Percentiles rank a stretch among this genome's conserved stretches.
phyloP scores from a whole-genome alignment of 2,888 invertebrate species.

The Cyclophora punctaria region DNA sequence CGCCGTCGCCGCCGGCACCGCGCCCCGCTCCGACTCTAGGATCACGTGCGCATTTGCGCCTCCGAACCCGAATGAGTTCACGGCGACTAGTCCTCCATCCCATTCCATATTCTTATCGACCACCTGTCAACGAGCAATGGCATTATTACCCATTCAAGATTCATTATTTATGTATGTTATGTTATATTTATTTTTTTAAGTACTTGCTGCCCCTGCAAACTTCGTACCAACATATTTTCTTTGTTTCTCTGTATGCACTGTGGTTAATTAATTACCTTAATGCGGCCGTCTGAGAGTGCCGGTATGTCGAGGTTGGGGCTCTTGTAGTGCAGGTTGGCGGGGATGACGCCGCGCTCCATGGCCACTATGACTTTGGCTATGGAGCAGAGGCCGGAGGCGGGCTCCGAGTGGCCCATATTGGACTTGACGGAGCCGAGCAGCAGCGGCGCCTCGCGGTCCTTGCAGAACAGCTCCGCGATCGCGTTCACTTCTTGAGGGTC shows the following conservation, averaged over 20 bases:
- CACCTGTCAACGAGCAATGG: slow-evolving; percentile 64
- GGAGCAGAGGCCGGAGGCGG: slow-evolving; percentile 92
- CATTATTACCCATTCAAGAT: too few relatives aligned
- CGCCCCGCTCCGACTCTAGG: slow-evolving; percentile 81
- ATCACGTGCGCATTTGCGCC: slow-evolving; percentile 97
- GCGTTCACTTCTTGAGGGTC: slow-evolving; percentile 98
- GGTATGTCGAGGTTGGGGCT: slow-evolving; percentile 93
- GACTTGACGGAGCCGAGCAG: slow-evolving; percentile 97
- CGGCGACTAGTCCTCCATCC: slow-evolving; percentile 92
- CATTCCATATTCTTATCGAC: slow-evolving; percentile 88
- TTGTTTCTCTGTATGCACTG: too few relatives aligned
- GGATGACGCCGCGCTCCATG: slow-evolving; percentile 93
- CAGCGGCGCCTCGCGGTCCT: slow-evolving; percentile 84
- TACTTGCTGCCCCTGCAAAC: too few relatives aligned
- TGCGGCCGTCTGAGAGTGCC: slow-evolving; percentile 89
- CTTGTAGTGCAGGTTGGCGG: slow-evolving; percentile 92
- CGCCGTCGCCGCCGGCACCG: slow-evolving; percentile 46
- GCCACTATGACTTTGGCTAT: slow-evolving; percentile 92
- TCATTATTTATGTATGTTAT: too few relatives aligned
- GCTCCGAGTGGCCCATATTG: slow-evolving; percentile 99
- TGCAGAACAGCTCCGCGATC: slow-evolving; percentile 93
- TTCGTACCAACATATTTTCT: too few relatives aligned
- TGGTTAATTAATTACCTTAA: slow-evolving; percentile 73
- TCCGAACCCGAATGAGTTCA: slow-evolving; percentile 99
- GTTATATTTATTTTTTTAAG: too few relatives aligned